Base-by-base conservation (phyloP, 2,888 invertebrate genomes). In the Euphydryas editha region DNA sequence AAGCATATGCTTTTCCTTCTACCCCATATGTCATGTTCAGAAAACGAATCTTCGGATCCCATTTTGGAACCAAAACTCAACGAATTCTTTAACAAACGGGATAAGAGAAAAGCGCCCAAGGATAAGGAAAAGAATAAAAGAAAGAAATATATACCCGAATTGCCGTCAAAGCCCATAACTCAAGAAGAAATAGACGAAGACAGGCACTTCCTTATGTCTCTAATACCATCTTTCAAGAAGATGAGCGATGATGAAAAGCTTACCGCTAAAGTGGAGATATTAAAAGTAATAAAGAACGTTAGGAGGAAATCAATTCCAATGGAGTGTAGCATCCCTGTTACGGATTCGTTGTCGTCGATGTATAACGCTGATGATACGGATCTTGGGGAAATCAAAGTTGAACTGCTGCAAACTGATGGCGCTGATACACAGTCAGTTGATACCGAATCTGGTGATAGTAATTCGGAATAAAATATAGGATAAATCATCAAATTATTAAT, bases 231-330 rank as follows among this genome's bases (percentile, higher is more conserved):
- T 0, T 77, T 84, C 44, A 78, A 77, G 67, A 76, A 76, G 24
- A 82, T 84, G 82, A 74, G 65, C 6, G 79, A 81, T 8, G 77
- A 83, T 55, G 81, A 83, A 44, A 83, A 83, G 65, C 71, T 82
- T 15, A 76, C 76, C 2, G 81, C 81, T 6, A 84, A 82, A 67
- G 75, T 84, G 67, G 78, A 79, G 37, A 81, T 84, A n/a, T 71
- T 84, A n/a, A 80, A 81, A 63, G 76, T 79, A n/a, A 81, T 82
- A 44, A 77, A 77, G 58, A 70, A 76, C 47, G 67, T 74, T 21
- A 65, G 72, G 20, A 70, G 51, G 55, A 70, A 66, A 59, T 60
- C 63, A 17, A 11, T 37, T 0, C 20, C 39, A 13, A 49, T 47
- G 10, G 66, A 54, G n/a, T 62, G 58, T 17, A 62, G 30, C 56